Evolutionary conservation across 2,888 invertebrate genomes (phyloP).

Genomic region (Luperina nickerlii): DNA sequence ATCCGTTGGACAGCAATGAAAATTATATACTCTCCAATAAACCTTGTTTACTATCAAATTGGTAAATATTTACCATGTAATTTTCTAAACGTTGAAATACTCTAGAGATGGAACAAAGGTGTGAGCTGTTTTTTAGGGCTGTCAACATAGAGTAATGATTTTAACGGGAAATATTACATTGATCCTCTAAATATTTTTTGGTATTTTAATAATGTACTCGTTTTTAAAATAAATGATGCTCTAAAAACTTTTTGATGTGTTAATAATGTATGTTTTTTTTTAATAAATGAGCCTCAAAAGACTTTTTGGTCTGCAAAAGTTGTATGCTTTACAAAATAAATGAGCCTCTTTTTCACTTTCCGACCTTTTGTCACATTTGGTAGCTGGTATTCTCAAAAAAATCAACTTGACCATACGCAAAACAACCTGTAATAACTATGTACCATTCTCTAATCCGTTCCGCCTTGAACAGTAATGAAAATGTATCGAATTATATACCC

Average conservation of each 20-base stretch:
- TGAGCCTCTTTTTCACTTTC: too few relatives aligned
- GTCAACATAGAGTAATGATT: not conserved
- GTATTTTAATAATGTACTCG: not conserved
- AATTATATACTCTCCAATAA: conserved; percentile 1
- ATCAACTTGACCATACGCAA: not conserved
- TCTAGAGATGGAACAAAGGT: conserved; percentile 21
- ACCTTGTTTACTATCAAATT: conserved; percentile 36
- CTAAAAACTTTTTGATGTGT: too few relatives aligned
- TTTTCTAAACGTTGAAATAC: conserved; percentile 31
- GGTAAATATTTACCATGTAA: conserved; percentile 59
- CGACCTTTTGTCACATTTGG: too few relatives aligned
- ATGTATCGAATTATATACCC: not conserved
- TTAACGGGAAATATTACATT: not conserved
- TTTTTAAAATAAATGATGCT: not conserved
- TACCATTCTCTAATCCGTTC: not conserved
- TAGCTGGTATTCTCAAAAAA: not conserved
- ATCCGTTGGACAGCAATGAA: conserved; percentile 6
- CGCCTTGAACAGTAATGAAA: not conserved
- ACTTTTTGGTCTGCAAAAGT: too few relatives aligned
- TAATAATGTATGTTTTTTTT: too few relatives aligned
- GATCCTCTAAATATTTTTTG: not conserved
- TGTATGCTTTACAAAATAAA: too few relatives aligned
- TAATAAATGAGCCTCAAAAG: too few relatives aligned
- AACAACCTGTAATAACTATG: not conserved
- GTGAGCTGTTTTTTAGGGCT: conserved; percentile 33